Conservation (phyloP, 2,113 vertebrate genomes). For the Oxyura jamaicensis region DNA sequence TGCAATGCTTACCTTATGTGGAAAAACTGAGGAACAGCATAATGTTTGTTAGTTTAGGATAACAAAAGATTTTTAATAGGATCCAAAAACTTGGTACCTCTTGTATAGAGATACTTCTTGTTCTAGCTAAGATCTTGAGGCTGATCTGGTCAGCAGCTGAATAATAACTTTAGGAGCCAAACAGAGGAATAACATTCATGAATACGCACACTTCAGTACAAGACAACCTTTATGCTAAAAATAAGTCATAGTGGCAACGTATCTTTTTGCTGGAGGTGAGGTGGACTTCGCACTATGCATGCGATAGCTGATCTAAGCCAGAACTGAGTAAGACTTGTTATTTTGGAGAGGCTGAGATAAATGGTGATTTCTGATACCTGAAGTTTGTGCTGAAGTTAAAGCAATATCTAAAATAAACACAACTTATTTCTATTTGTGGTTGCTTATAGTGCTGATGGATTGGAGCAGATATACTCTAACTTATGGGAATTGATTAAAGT, state of each 20-base stretch:
- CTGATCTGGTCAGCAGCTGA: neutral
- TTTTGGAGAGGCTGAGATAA: neutral
- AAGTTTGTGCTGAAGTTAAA: neutral
- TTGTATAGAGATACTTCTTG: neutral
- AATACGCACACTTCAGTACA: neutral
- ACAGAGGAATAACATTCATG: neutral
- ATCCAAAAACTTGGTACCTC: neutral
- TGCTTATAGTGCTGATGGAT: neutral
- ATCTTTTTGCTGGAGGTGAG: neutral
- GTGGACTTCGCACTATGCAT: neutral
- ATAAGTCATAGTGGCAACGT: neutral
- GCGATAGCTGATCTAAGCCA: neutral
- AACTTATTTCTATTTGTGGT: neutral
- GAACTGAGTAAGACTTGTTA: neutral
- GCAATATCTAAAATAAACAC: neutral
- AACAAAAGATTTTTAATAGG: neutral
- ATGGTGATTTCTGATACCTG: neutral
- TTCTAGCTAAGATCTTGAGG: neutral
- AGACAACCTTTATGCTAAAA: neutral
- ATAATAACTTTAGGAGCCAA: neutral
- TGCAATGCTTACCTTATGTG: neutral
- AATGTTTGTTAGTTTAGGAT: neutral
- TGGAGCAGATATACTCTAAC: rapidly evolving
- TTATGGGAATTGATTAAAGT: neutral
- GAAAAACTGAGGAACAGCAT: neutral